Base-by-base conservation (phyloP, 2,888 invertebrate genomes). In the Eilema griseolum region DNA sequence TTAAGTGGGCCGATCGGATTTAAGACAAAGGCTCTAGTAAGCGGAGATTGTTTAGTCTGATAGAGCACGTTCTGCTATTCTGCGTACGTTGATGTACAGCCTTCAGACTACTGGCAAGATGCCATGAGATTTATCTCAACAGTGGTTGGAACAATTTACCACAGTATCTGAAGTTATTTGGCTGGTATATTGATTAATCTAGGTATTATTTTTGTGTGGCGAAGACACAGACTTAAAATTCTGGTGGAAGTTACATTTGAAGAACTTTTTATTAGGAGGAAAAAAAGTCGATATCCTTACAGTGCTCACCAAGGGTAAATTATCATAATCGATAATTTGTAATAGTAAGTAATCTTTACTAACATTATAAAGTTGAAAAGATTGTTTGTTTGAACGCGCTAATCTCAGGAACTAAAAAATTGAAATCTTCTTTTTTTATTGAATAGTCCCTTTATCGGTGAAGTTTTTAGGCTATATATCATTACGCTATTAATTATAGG, bases 1-100 rank as follows among this genome's bases (percentile, higher is more conserved):
- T 78, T 75, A 82, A 79, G 72, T 78, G 69, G 75, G 73, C 67
- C 77, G 75, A 82, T 82, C 73, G 67, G 78, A 80, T 83, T 82
- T 76, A 73, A 79, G 79, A 69, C 69, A 61, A 37, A 61, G 68
- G 63, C 66, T 62, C 71, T 73, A 72, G 70, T 67, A 69, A 77
- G 73, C 72, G 67, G 26, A 78, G 79, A 79, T 83, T 66, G 60
- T 70, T 66, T 7, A 56, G 37, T 12, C 20, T 26, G 79, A 83
- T 81, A 78, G 72, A 70, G 71, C 81, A 82, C 83, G 83, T 33
- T 73, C 76, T 61, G 64, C 66, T 69, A 66, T 66, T 70, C 66
- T 61, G 69, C 46, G 74, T 78, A 64, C 70, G 69, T 65, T 74
- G 74, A 74, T 66, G 66, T 73, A 75, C 68, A 61, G 63, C 37